A percentile compares a stretch with the other conserved stretches of the same genome.
Evolutionary conservation across 1,140 invertebrate species (phyloP).

Genomic region (Saccostrea glomerata): DNA sequence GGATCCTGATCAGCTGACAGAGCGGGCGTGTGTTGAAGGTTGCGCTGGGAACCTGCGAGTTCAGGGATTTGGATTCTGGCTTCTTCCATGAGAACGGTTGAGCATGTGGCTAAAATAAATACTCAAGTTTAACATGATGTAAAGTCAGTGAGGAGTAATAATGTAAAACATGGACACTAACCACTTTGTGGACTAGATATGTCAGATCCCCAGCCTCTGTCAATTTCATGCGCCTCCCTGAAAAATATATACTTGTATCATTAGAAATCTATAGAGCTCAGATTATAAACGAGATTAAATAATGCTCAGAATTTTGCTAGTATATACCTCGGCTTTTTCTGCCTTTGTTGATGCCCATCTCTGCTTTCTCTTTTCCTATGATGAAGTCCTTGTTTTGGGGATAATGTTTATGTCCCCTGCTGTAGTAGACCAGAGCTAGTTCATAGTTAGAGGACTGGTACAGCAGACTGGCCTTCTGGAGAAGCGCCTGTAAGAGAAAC

Average conservation of each 20-base stretch:
- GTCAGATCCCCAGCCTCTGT: constrained; percentile 61
- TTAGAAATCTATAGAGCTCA: not conserved
- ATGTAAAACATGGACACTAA: not conserved
- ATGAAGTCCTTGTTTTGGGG: constrained; percentile 91
- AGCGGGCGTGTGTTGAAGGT: constrained; percentile 57
- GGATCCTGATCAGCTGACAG: constrained; percentile 60
- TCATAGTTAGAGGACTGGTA: constrained; percentile 95
- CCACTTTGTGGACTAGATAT: constrained; percentile 60
- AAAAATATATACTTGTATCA: not conserved
- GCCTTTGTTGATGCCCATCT: constrained; percentile 92
- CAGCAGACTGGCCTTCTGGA: constrained; percentile 93
- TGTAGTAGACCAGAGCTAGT: constrained; percentile 92
- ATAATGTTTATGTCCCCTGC: constrained; percentile 89
- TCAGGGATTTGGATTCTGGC: not conserved
- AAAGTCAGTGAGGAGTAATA: not conserved
- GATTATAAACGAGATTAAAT: no score
- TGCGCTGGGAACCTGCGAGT: constrained; percentile 56
- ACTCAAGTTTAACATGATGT: not conserved
- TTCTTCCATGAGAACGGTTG: constrained; percentile 53
- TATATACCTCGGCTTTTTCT: constrained; percentile 33
- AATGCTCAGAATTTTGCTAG: not conserved
- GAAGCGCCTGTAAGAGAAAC: constrained; percentile 82
- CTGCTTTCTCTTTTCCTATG: constrained; percentile 93
- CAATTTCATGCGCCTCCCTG: constrained; percentile 58
- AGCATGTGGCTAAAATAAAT: constrained; percentile 38